Evolutionary conservation across 1,140 invertebrate species (phyloP), one percentile per base, ranked within the genome.

Genomic region (Papilio xuthus): DNA sequence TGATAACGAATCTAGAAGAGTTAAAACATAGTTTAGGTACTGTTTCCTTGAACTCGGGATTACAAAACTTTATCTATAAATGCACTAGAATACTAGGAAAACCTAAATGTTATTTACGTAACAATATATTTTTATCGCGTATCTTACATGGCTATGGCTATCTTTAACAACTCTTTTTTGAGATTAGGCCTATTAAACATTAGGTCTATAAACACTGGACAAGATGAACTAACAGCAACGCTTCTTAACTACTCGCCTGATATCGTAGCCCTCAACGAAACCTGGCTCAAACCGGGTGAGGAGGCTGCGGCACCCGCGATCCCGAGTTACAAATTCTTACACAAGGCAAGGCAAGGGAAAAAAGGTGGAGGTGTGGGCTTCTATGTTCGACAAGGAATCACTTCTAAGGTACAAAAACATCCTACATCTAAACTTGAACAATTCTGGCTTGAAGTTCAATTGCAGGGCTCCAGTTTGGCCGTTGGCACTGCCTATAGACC

Each of bases 401-500:
- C 6, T 12, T 37, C 41, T 37, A 41, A 50, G 32, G 20, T 71
- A 20, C 56, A 50, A n/a, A 56, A 63, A 47, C 79, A 79, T 20
- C 82, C 82, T 23, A 7, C 18, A 4, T 75, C 79, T 0, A 9
- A 37, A 12, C 56, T 86, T 7, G 84, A 86, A 53, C 81, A 86
- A 70, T 47, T 84, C 37, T 86, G 84, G 83, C 15, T 85, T 6
- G 75, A 80, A 47, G 41, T 84, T 4, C 70, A 23, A 20, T 28
- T 83, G 15, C 76, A 67, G 13, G 80, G 75, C 20, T 26, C 18
- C 18, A 81, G 50, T 0, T 6, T 84, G 13, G 74, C 75, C 0
- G 32, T 87, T 1, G 85, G 84, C 12, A 87, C 84, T 8, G 83
- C 83, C 2, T 85, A 84, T 20, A 74, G 85, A 53, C 81, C 85